Percentiles rank a stretch among this genome's conserved stretches.
These are phyloP conservation scores for Chaetops frenatus DNA, from an alignment of 2,113 vertebrate genomes.

Conservation along the genomic window DNA sequence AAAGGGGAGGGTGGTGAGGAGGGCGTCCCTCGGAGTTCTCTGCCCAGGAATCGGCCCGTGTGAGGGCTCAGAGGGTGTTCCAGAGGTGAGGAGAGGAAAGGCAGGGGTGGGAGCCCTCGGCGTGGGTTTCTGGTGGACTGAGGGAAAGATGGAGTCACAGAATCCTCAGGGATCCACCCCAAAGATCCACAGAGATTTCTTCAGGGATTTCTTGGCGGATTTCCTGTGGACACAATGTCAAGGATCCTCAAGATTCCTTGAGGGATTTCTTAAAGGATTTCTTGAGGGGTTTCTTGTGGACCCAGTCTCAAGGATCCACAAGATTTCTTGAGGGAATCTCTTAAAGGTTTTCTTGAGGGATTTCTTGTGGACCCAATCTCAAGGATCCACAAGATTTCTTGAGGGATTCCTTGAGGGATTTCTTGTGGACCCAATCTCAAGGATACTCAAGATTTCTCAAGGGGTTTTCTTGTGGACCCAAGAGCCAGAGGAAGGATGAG, in stretches of 20 bases:
- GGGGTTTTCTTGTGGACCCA: background rate
- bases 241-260: no score
- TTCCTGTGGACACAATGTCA: no score
- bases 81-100: background rate
- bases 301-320: no score
- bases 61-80: background rate
- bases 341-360: no score
- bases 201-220: background rate
- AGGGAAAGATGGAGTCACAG: background rate
- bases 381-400: background rate
- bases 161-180: background rate
- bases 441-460: background rate
- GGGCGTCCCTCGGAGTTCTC: background rate
- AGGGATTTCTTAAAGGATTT: no score
- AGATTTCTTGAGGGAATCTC: background rate
- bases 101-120: background rate
- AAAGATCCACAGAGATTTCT: no score
- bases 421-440: background rate
- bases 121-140: background rate
- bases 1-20: background rate
- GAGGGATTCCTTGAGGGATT: background rate
- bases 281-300: no score
- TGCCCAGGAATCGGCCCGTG: background rate
- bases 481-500: background rate
- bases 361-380: background rate